Conservation (phyloP, 2,113 vertebrate genomes). For the Mustela nigripes region DNA sequence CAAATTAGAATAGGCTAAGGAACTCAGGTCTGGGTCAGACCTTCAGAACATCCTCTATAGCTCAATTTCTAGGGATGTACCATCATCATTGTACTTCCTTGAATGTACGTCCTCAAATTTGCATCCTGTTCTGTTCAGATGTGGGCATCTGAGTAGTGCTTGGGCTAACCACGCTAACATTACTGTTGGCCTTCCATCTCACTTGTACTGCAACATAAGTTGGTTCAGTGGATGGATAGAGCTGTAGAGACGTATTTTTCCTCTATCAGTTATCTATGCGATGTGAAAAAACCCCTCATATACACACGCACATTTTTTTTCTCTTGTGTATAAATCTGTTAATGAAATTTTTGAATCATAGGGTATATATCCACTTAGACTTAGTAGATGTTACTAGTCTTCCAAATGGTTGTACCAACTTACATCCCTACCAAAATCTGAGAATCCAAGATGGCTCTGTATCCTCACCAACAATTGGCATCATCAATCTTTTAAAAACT, state of each 20-base stretch:
- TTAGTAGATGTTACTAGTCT: not conserved
- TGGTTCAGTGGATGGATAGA: not conserved
- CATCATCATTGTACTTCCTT: not conserved
- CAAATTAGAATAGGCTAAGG: not conserved
- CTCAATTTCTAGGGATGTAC: not conserved
- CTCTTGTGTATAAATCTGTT: not conserved
- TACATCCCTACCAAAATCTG: not conserved
- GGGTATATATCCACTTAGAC: not conserved
- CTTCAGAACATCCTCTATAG: not conserved
- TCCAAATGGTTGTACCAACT: not conserved
- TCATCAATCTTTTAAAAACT: not conserved
- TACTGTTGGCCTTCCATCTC: not conserved
- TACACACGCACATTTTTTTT: not conserved
- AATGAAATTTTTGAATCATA: conserved; percentile 2
- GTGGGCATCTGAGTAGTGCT: not conserved
- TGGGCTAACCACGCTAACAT: not conserved
- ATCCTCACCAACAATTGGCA: not conserved
- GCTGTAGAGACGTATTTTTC: not conserved
- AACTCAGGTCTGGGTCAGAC: not conserved
- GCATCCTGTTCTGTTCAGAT: not conserved
- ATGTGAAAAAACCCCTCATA: not conserved
- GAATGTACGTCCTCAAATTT: not conserved
- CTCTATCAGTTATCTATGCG: not conserved
- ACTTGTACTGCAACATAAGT: not conserved
- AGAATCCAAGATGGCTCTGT: not conserved